Evolutionary conservation across 2,797 vertebrate species (phyloP), one percentile per base, ranked within the genome.

Genomic region (Moxostoma hubbsi): DNA sequence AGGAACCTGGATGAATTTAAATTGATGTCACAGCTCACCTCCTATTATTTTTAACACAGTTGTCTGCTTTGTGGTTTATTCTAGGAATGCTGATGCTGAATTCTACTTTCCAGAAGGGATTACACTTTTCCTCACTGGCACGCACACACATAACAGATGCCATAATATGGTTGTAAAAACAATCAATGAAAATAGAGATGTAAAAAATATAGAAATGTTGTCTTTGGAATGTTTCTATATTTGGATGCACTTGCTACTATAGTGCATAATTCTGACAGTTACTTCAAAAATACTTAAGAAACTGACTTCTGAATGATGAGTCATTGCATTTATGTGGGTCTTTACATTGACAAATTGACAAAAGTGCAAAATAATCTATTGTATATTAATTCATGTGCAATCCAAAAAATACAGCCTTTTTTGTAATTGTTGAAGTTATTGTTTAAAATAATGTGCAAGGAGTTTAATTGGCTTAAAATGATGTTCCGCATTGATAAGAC

Each of bases 21-120:
- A 53, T 72, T 46, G 51, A 72, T 58, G 59, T 49, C 77, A 50
- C 45, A 36, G 45, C 61, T 78, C 76, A 63, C 36, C 59, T 57
- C 51, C 36, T 57, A 79, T 65, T 64, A 63, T 63, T 79, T 64
- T 72, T 36, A 78, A 70, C 49, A 61, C 10, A 0, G 10, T 61
- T 69, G 68, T 71, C 24, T 15, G 18, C 75, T 61, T 59, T 69
- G 75, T 64, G 68, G 11, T 78, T 70, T 71, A 78, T 78, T 78
- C 49, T 55, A 71, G 51, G 45, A 79, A 71, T 64, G 61, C 77
- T 72, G 77, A 79, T 72, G 7, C 59, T 43, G 51, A 57, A 49
- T 71, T 65, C 58, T 79, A 72, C 68, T 55, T 45, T 63, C 9
- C 57, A 78, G 50, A 71, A 70, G 76, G 61, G 77, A 79, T 63